Evolutionary conservation across 1,140 invertebrate species (phyloP).

Genomic region (Phymorhynchus buccinoides): DNA sequence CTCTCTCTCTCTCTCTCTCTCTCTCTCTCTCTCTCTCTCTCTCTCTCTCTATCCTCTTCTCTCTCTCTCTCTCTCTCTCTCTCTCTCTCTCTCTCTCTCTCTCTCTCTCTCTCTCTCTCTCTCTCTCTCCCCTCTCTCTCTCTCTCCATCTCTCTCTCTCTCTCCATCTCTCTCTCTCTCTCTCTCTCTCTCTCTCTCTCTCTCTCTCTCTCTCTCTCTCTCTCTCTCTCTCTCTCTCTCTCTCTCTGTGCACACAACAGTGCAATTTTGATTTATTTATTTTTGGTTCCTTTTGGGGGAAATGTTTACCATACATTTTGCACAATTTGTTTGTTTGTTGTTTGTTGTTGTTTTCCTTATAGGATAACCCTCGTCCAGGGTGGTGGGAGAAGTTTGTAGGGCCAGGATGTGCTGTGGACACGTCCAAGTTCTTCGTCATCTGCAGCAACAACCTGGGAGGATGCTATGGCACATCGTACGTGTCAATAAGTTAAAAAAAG

Average conservation of each 20-base stretch:
- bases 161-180: background rate
- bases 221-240: no score
- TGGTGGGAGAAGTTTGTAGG: constrained; percentile 75
- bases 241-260: no score
- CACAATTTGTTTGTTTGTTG: background rate
- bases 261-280: no score
- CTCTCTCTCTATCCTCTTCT: background rate
- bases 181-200: background rate
- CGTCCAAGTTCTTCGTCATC: constrained; percentile 73
- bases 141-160: background rate
- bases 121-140: background rate
- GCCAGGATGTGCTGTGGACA: constrained; percentile 72
- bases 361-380: constrained; percentile 69
- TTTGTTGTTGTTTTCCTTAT: constrained; percentile 16
- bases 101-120: background rate
- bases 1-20: background rate
- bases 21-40: background rate
- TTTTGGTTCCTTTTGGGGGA: background rate
- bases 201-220: no score
- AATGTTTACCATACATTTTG: background rate
- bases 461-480: constrained; percentile 72
- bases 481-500: background rate
- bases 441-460: constrained; percentile 73
- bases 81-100: background rate
- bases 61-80: background rate